Conservation (phyloP, 2,888 invertebrate genomes). For the Megastigmus dorsalis region DNA sequence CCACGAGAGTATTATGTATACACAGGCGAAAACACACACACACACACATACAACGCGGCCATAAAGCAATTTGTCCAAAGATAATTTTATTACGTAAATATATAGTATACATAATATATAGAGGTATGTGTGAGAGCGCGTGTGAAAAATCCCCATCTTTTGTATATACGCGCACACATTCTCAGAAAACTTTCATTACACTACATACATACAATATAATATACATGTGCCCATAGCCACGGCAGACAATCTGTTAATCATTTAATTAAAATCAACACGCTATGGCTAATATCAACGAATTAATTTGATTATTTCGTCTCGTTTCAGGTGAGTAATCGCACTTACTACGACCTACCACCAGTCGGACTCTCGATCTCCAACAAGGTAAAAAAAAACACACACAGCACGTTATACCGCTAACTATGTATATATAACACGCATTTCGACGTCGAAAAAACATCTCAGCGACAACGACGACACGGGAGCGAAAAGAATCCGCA, state of each 20-base stretch:
- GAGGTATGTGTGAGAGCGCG: too few relatives aligned
- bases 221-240: too few relatives aligned
- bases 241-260: neutral
- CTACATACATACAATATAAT: too few relatives aligned
- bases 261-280: neutral
- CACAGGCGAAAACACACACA: neutral
- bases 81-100: slow-evolving; percentile 51
- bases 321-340: slow-evolving; percentile 47
- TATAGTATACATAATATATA: too few relatives aligned
- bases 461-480: too few relatives aligned
- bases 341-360: neutral
- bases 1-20: neutral
- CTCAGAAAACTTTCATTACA: too few relatives aligned
- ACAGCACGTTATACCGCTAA: neutral
- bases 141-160: slow-evolving; percentile 24
- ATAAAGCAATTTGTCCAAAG: slow-evolving; percentile 41
- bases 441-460: too few relatives aligned
- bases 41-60: neutral
- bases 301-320: slow-evolving; percentile 29
- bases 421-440: neutral
- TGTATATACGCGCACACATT: neutral
- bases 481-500: neutral
- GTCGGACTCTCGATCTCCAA: neutral
- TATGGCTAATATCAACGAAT: too few relatives aligned
- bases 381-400: slow-evolving; percentile 9